Base-by-base conservation (phyloP, 2,888 invertebrate genomes). In the Calameuta filiformis region DNA sequence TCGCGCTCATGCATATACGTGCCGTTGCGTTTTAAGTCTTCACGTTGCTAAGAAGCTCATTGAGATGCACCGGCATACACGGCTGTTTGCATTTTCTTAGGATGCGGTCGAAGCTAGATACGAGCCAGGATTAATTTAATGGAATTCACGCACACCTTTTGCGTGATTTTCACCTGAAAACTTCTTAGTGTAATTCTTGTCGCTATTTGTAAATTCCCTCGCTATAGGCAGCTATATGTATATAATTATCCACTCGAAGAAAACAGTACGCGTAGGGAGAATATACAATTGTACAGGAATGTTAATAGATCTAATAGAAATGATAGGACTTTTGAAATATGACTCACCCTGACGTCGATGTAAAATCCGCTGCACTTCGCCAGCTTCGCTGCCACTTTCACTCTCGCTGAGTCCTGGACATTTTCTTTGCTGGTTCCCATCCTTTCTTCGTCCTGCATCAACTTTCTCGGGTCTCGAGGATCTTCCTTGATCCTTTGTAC, bases 351-450 rank as follows among this genome's bases (percentile, higher is more conserved):
- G 86, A 85, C 91, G 90, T 83, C 87, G 91, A 82, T 92, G 92
- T 87, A 94, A 91, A 85, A 95, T 95, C 83, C 94, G 92, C 86
- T 95, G 95, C 79, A 95, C 94, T 91, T 96, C 96, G 6, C 95
- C 95, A 69, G 95, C 95, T 89, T 96, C 95, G 69, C 95, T 95
- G 35, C 95, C 95, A 87, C 95, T 95, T 89, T 95, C 95, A 80
- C 94, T 95, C 86, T 95, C 95, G 78, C 85, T 82, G 77, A 87
- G 76, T 11, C 83, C 82, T 35, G 82, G 81, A 85, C 85, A 86
- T 76, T 85, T 87, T 69, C 86, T 82, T 12, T 84, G 83, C 75
- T 84, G 81, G 33, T 80, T 82, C 35, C 77, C 76, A 11, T 31
- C 34, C 33, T 78, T 75, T 30, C 77, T 79, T 79, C 81, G 81